Base-by-base conservation (phyloP, 2,113 vertebrate genomes). In the Geococcyx californianus region DNA sequence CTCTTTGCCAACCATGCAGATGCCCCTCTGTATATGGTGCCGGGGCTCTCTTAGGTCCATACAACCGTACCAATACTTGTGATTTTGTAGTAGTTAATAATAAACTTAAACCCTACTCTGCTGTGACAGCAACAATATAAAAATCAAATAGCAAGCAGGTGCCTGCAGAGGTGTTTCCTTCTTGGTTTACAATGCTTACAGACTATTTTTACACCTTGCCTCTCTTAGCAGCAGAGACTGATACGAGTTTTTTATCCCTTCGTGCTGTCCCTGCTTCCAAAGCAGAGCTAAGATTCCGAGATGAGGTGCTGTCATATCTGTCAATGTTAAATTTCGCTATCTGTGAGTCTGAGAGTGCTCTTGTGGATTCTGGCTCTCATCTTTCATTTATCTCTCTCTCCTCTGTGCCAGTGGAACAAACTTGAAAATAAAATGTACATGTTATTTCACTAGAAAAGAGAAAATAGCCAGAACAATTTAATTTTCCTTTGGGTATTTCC, bases 281-380 rank as follows among this genome's bases (percentile, higher is more conserved):
- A 79, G 49, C 63, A 44, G 87, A 75, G 67, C 89, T 67, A 92
- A 79, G 84, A 38, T 56, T 92, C 62, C 60, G 85, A 91, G 84
- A 73, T 84, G 87, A 93, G 93, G 55, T 81, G 67, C 85, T 90
- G 62, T 94, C 84, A 9, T 58, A 67, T 87, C 85, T 82, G 72
- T 86, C 70, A 87, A 42, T 75, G 79, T 89, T 93, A 89, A 80
- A 40, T 95, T 91, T 88, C 80, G 47, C 25, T 64, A 20, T 94
- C 73, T 81, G 9, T 25, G 58, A 82, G 40, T 81, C 33, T 29
- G 58, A 26, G 68, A 47, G 64, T 19, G 17, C 62, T 94, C 55
- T 87, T 45, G 15, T 10, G 23, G 89, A 69, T 91, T 82, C 59
- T 47, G 38, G 12, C 47, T 91, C 60, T 82, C 72, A 42, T 89